A percentile compares a stretch with the other conserved stretches of the same genome.
Evolutionary conservation across 1,140 invertebrate species (phyloP).

Genomic region (Ephestia elutella): DNA sequence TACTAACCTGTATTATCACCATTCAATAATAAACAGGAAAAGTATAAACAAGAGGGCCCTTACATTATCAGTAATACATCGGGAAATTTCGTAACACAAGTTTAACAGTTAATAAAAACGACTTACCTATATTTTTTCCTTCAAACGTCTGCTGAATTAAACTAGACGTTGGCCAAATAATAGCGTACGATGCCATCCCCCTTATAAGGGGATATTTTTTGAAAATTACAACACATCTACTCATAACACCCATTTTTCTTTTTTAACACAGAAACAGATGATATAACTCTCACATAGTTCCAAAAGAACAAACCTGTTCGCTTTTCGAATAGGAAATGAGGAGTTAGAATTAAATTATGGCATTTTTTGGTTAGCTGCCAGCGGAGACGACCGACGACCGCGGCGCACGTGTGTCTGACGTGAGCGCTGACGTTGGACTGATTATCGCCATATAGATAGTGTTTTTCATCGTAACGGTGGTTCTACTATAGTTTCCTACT

Average conservation of each 20-base stretch:
- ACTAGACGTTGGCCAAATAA: slow-evolving; percentile 65
- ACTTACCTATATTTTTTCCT: slow-evolving; percentile 43
- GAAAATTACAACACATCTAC: slow-evolving; percentile 42
- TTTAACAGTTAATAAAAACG: no score
- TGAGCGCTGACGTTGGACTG: neutral
- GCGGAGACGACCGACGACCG: neutral
- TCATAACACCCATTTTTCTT: slow-evolving; percentile 36
- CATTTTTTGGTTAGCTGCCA: slow-evolving; percentile 9
- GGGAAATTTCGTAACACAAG: no score
- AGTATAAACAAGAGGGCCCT: no score
- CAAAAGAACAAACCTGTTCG: neutral
- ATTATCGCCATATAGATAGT: neutral
- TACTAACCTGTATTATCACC: no score
- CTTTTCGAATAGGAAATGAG: slow-evolving; percentile 4
- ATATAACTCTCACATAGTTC: neutral
- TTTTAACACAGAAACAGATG: slow-evolving; percentile 4
- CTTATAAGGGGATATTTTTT: slow-evolving; percentile 58
- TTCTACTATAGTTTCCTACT: no score
- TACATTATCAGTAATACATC: no score
- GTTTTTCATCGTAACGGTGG: no score
- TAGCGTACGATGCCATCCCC: slow-evolving; percentile 60
- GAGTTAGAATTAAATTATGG: neutral
- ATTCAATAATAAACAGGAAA: no score
- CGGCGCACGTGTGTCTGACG: neutral
- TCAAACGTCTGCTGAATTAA: slow-evolving; percentile 66